Conservation (phyloP, 2,888 invertebrate species). For the Lycophotia porphyrea region DNA sequence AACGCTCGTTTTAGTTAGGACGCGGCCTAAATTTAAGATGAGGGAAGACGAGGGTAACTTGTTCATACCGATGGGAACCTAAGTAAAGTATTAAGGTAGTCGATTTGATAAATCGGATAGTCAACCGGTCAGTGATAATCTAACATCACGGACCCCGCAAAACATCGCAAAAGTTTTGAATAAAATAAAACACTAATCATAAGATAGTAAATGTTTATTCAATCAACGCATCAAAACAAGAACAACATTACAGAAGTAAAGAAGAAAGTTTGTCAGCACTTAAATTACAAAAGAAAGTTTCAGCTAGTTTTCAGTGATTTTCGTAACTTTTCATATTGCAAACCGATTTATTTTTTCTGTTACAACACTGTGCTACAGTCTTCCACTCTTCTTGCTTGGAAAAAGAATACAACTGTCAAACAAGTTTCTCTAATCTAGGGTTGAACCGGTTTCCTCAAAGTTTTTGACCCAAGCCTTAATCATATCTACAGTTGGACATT, state of each 20-base stretch:
- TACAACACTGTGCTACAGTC: background rate
- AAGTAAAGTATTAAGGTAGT: background rate
- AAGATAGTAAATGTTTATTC: background rate
- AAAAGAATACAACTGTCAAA: no score
- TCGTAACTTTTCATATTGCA: background rate
- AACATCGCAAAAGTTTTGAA: background rate
- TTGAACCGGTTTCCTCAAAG: slow-evolving; percentile 18
- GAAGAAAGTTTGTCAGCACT: no score
- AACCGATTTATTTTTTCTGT: background rate
- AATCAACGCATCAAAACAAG: no score
- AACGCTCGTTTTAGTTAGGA: background rate
- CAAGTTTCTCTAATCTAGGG: background rate
- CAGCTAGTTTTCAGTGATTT: background rate
- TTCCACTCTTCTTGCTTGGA: background rate
- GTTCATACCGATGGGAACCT: background rate
- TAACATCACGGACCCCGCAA: background rate
- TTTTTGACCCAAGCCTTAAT: slow-evolving; percentile 12
- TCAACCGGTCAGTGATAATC: no score
- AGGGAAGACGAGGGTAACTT: background rate
- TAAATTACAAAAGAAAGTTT: background rate
- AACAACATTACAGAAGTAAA: no score
- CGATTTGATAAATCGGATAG: background rate
- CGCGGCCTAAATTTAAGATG: background rate
- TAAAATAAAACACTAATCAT: background rate
- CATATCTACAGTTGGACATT: slow-evolving; percentile 6